These are phyloP conservation scores for Microplitis manilae DNA, from an alignment of 2,888 invertebrate genomes.

Conservation along the genomic window DNA sequence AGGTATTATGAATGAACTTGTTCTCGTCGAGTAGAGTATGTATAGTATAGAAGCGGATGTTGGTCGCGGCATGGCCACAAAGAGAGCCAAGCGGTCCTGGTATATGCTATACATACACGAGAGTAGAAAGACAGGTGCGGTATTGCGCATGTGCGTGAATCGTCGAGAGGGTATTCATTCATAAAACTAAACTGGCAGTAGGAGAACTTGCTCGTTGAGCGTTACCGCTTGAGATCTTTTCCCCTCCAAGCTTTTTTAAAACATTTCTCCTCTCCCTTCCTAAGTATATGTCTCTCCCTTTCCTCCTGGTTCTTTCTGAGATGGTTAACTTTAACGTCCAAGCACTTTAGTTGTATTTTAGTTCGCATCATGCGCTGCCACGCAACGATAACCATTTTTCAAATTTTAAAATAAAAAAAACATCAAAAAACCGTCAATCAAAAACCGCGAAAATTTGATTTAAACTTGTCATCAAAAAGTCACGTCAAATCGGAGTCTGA, in stretches of 20 bases:
- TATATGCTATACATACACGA: background rate
- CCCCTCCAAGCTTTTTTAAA: background rate
- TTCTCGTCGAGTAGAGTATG: background rate
- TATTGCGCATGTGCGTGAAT: constrained; percentile 37
- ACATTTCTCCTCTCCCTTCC: constrained; percentile 32
- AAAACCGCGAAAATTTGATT: no score
- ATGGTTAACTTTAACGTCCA: constrained; percentile 31
- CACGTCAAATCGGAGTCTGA: no score
- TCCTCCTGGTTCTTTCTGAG: constrained; percentile 26
- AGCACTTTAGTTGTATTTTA: constrained; percentile 27
- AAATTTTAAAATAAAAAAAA: constrained; percentile 9
- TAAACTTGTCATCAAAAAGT: no score
- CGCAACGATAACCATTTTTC: background rate
- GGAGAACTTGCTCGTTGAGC: constrained; percentile 50
- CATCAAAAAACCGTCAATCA: background rate
- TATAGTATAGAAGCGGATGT: constrained; percentile 6
- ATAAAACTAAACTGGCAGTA: constrained; percentile 67
- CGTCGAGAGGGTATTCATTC: constrained; percentile 73
- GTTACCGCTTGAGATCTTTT: constrained; percentile 34
- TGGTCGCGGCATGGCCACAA: constrained; percentile 2
- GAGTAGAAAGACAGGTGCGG: constrained; percentile 36
- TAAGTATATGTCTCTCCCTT: constrained; percentile 23
- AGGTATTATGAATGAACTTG: constrained; percentile 20
- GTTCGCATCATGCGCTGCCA: constrained; percentile 32
- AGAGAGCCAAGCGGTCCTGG: constrained; percentile 8